Conservation (phyloP, 2,113 vertebrate genomes). For the Danio rerio region GRCz12tu NC_133193.1:12499501-12500000, state of each 20-base stretch:
- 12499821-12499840: no score
- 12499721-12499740: constrained; percentile 6
- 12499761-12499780: background rate
- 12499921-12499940: no score
- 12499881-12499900: no score
- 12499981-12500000: no score
- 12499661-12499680: constrained; percentile 16
- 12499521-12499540: background rate
- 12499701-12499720: constrained; percentile 23
- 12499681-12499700: constrained; percentile 27
- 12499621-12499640: constrained; percentile 7
- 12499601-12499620: constrained; percentile 27
- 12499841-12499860: no score
- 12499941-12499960: no score
- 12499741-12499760: constrained; percentile 10
- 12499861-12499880: no score
- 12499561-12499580: constrained; percentile 19
- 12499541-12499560: background rate
- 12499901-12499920: no score
- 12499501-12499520: background rate
- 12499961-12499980: no score
- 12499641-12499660: constrained; percentile 18
- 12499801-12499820: constrained; percentile 28
- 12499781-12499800: background rate
- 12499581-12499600: constrained; percentile 8